Percentiles rank a stretch among this genome's conserved stretches.
phyloP scores from a whole-genome alignment of 2,888 invertebrate genomes.

The Phaedon cochleariae region DNA sequence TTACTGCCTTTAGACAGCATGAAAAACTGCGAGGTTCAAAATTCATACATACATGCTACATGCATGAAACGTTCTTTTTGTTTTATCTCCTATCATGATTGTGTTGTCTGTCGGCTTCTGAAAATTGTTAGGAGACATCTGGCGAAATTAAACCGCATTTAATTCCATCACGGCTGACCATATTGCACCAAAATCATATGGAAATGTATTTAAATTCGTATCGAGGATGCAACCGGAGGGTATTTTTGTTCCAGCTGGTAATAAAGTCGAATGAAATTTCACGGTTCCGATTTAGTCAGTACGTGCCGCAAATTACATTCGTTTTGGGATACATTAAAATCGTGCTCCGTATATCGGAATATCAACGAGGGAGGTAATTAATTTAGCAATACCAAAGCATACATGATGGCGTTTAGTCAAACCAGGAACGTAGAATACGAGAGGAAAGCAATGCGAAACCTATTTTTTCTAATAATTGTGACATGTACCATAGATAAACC shows the following conservation, averaged over 20 bases:
- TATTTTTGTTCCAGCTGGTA: constrained; percentile 28
- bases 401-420: too few relatives aligned
- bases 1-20: neutral
- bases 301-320: constrained; percentile 32
- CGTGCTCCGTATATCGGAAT: too few relatives aligned
- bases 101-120: neutral
- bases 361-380: too few relatives aligned
- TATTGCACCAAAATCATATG: constrained; percentile 38
- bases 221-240: constrained; percentile 8
- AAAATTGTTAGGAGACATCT: neutral
- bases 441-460: too few relatives aligned
- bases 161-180: constrained; percentile 12
- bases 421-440: too few relatives aligned
- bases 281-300: constrained; percentile 14
- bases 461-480: too few relatives aligned
- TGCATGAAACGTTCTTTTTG: neutral
- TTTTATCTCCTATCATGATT: neutral
- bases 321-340: neutral
- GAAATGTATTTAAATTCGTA: constrained; percentile 36
- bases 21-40: neutral
- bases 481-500: too few relatives aligned
- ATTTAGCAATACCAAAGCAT: too few relatives aligned
- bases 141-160: neutral
- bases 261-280: constrained; percentile 31
- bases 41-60: neutral